Percentiles rank a stretch among this genome's conserved stretches.
These are phyloP conservation scores for Odocoileus virginianus DNA, from an alignment of 2,113 vertebrate genomes.

Conservation along the genomic window DNA sequence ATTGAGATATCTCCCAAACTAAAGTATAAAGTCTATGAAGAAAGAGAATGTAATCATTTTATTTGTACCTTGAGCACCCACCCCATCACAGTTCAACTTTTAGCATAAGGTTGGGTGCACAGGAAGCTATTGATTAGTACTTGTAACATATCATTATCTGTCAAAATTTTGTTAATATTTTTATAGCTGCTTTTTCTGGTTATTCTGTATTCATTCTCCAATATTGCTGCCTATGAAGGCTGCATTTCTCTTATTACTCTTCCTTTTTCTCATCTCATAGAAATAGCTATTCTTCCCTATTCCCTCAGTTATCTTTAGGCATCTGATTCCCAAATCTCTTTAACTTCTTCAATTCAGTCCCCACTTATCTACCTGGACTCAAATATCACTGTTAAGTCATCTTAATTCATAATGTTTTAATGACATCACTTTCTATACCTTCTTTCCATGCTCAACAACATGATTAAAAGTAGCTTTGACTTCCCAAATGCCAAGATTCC, in stretches of 20 bases:
- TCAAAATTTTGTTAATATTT: constrained; percentile 16
- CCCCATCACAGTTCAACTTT: background rate
- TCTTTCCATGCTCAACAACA: background rate
- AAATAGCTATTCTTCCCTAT: constrained; percentile 23
- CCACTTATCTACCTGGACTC: constrained; percentile 2
- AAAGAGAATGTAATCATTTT: background rate
- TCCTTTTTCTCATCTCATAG: constrained; percentile 19
- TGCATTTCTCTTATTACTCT: background rate
- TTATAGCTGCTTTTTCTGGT: constrained; percentile 32
- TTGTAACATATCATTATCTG: constrained; percentile 13
- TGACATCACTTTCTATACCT: constrained; percentile 13
- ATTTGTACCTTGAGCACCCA: background rate
- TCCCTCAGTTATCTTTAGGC: background rate
- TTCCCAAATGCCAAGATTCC: constrained; percentile 17
- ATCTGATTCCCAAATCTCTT: constrained; percentile 26
- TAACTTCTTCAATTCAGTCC: background rate
- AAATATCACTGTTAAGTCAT: background rate
- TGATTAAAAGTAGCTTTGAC: constrained; percentile 41
- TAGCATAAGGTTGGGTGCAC: background rate
- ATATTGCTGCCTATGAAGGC: background rate
- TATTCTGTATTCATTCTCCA: constrained; percentile 14
- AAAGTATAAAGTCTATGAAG: constrained; percentile 2
- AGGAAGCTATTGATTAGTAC: background rate
- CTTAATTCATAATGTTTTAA: constrained; percentile 11
- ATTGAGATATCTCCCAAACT: constrained; percentile 2